phyloP scores from a whole-genome alignment of 2,888 invertebrate genomes.

The Spodoptera exigua region DNA sequence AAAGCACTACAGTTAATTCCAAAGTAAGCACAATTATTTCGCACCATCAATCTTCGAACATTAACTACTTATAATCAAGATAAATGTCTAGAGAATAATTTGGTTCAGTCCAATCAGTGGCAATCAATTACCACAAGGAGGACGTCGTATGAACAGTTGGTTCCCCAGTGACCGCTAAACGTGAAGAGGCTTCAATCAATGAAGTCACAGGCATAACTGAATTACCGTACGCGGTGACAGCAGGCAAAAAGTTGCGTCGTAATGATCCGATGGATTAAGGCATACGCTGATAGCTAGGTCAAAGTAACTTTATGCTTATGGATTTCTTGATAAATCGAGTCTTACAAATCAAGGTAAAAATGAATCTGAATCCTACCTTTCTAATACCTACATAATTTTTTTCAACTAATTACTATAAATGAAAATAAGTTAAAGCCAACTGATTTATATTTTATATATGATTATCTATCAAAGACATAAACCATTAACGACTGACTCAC shows the following conservation, averaged over 20 bases:
- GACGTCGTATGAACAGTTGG: conserved; percentile 47
- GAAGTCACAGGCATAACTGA: conserved; percentile 66
- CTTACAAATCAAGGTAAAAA: no score
- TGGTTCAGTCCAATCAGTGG: conserved; percentile 16
- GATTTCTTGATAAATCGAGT: no score
- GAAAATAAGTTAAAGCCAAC: no score
- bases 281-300: conserved; percentile 22
- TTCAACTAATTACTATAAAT: no score
- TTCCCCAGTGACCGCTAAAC: conserved; percentile 56
- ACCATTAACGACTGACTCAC: no score
- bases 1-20: conserved; percentile 1
- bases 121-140: conserved; percentile 49
- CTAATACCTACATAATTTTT: no score
- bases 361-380: no score
- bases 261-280: conserved; percentile 47
- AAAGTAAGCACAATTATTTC: not conserved
- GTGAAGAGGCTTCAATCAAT: conserved; percentile 63
- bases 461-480: no score
- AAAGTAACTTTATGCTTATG: no score
- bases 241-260: conserved; percentile 62
- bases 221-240: conserved; percentile 62
- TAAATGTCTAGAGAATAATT: conserved; percentile 33
- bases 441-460: no score
- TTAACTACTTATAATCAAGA: conserved; percentile 35
- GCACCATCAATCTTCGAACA: conserved; percentile 15